Evolutionary conservation across 1,140 invertebrate genomes (phyloP).

Genomic region (Apolygus lucorum): DNA sequence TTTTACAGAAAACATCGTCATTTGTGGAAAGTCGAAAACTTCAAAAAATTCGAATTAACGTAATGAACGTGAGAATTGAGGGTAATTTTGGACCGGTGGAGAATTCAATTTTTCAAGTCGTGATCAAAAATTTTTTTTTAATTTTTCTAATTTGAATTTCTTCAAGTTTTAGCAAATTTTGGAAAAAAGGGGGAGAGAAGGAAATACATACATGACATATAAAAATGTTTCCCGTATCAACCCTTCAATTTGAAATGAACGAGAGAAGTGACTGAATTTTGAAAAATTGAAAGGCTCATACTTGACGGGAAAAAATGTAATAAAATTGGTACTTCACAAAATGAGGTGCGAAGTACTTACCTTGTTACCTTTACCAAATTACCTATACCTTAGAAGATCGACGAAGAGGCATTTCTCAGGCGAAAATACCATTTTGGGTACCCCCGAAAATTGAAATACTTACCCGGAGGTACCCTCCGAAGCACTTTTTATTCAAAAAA

Average conservation of each 20-base stretch:
- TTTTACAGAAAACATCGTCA: neutral
- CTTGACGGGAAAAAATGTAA: neutral
- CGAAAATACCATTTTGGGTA: neutral
- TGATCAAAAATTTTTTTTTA: neutral
- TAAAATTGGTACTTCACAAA: slow-evolving; percentile 11
- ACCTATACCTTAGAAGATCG: slow-evolving; percentile 1
- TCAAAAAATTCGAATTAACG: neutral
- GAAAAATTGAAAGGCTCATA: neutral
- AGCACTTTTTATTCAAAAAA: slow-evolving; percentile 4
- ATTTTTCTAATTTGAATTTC: neutral
- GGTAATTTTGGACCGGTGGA: neutral
- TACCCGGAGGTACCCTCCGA: neutral
- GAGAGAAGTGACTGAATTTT: neutral
- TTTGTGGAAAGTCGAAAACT: neutral
- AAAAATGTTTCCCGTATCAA: neutral
- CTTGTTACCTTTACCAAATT: neutral
- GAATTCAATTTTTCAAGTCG: neutral
- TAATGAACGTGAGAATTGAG: neutral
- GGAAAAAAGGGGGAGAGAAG: neutral
- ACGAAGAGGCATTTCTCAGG: neutral
- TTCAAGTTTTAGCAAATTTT: neutral
- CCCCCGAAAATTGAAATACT: neutral
- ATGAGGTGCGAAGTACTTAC: neutral
- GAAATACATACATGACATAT: neutral
- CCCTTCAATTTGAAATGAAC: neutral